Evolutionary conservation across 1,140 invertebrate genomes (phyloP).

Genomic region (Cyrtorhinus lividipennis): DNA sequence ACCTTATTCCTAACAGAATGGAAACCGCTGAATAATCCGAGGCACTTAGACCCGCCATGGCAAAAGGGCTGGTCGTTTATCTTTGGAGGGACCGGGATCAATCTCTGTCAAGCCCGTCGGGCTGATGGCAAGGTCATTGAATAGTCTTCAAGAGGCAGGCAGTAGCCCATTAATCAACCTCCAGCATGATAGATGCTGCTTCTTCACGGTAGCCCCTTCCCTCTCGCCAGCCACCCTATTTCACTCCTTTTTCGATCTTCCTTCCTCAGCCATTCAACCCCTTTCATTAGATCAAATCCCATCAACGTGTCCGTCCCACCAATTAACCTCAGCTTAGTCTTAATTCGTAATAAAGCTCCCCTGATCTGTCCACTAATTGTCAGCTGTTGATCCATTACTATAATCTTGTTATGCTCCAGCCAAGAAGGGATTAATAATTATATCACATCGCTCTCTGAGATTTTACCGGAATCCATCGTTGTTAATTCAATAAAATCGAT

Average conservation of each 20-base stretch:
- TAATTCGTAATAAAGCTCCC: neutral
- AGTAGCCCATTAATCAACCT: slow-evolving; percentile 10
- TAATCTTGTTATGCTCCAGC: too few relatives aligned
- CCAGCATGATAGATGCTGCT: slow-evolving; percentile 13
- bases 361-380: too few relatives aligned
- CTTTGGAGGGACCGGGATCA: slow-evolving; percentile 13
- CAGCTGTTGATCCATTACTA: too few relatives aligned
- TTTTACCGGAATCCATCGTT: too few relatives aligned
- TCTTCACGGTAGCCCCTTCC: slow-evolving; percentile 11
- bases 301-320: neutral
- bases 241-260: neutral
- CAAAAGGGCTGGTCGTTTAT: slow-evolving; percentile 11
- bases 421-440: too few relatives aligned
- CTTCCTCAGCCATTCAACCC: neutral
- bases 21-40: slow-evolving; percentile 16
- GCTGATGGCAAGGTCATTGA: slow-evolving; percentile 15
- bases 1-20: slow-evolving; percentile 5
- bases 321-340: neutral
- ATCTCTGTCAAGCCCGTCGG: slow-evolving; percentile 10
- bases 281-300: slow-evolving; percentile 2
- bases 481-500: too few relatives aligned
- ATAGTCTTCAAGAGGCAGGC: slow-evolving; percentile 14
- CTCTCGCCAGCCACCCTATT: neutral
- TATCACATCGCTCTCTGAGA: too few relatives aligned
- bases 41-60: slow-evolving; percentile 12